These are phyloP conservation scores for Drosophila kanekoi DNA, from an alignment of 2,888 invertebrate species.

Conservation along the genomic window DNA sequence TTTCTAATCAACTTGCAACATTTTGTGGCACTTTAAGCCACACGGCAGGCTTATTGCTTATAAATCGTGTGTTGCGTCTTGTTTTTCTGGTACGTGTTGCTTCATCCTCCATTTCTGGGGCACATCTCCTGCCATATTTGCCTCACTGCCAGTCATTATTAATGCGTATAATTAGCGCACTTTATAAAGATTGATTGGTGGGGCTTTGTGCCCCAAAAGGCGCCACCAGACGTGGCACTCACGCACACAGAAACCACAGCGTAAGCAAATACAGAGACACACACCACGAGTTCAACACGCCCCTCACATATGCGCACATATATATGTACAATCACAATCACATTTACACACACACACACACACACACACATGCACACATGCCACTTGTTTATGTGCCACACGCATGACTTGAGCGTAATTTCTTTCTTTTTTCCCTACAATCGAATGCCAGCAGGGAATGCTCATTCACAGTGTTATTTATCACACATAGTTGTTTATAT, in stretches of 20 bases:
- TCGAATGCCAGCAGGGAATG: constrained; percentile 3
- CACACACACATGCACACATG: constrained; percentile 18
- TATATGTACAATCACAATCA: constrained; percentile 13
- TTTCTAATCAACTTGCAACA: constrained; percentile 2
- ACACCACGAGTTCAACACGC: constrained; percentile 10
- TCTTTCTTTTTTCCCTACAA: constrained; percentile 40
- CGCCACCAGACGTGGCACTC: constrained; percentile 40
- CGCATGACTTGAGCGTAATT: constrained; percentile 71
- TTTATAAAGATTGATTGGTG: constrained; percentile 77
- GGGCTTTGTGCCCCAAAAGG: constrained; percentile 44
- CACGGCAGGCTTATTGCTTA: constrained; percentile 21
- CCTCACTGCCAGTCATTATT: constrained; percentile 66
- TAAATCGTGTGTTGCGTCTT: constrained; percentile 26
- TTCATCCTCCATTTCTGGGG: constrained; percentile 3
- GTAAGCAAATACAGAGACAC: constrained; percentile 51
- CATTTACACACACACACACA: constrained; percentile 21
- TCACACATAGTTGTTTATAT: too few species aligned
- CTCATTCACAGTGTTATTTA: not conserved
- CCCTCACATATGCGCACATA: constrained; percentile 4
- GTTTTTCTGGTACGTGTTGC: constrained; percentile 42
- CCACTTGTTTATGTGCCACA: constrained; percentile 72
- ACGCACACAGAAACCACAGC: constrained; percentile 51
- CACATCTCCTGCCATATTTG: constrained; percentile 6
- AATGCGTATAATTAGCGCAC: constrained; percentile 73
- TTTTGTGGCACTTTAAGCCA: constrained; percentile 17